Base-by-base conservation (phyloP, 2,113 vertebrate genomes). In the Syngnathus scovelli region DNA sequence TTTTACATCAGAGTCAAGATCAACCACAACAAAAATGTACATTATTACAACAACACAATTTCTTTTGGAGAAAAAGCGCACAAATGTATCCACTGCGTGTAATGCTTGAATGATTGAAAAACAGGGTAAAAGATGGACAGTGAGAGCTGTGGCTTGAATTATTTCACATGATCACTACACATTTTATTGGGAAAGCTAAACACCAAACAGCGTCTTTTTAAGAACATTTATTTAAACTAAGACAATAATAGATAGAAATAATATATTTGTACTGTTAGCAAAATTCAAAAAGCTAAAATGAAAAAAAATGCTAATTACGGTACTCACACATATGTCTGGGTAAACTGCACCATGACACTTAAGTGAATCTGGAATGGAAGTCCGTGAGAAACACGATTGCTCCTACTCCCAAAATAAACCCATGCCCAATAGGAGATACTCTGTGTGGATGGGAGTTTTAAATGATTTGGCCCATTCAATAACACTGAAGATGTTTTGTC, bases 321-420 rank as follows among this genome's bases (percentile, higher is more conserved):
- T 87, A 90, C 85, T 90, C 76, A 90, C 87, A 76, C 12, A 56
- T 76, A 69, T 51, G 65, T 6, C 36, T 84, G 79, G 60, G 51
- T 27, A 70, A 83, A 63, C 51, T 83, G 84, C 67, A 87, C 85
- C 87, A 90, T 88, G 78, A 54, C 4, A 68, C 60, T 72, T 38
- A 39, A 55, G 27, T 55, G 9, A 23, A 65, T 61, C 66, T 72
- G 58, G 27, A 68, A 61, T 69, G 58, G 5, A 74, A 59, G 64
- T 78, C 68, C 75, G 64, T 68, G 33, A 76, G 16, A 61, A 23
- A 61, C 43, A 69, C 49, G 39, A 66, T 52, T 33, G 27, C 61
- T 63, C 51, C 52, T 62, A 8, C 7, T 23, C 5, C 21, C 36
- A 71, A 33, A 65, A 33, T 61, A 7, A 5, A 48, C 58, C 55